Conservation (phyloP, 2,797 vertebrate species). For the Channa striata region DNA sequence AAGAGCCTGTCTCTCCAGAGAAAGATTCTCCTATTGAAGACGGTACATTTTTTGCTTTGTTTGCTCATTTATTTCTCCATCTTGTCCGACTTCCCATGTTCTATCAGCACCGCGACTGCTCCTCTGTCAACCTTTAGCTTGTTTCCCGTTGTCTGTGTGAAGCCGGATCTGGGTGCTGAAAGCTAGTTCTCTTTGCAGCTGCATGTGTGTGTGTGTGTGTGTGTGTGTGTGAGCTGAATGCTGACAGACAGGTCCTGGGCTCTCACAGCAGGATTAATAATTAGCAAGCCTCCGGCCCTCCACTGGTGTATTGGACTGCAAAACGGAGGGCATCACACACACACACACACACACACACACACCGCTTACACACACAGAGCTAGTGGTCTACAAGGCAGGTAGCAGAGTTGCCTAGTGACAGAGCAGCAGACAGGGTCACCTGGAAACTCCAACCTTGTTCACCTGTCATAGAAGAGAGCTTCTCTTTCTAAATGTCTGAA, state of each 20-base stretch:
- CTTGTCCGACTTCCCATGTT: conserved; percentile 16
- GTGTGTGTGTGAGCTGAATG: conserved; percentile 58
- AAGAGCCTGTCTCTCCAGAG: conserved; percentile 78
- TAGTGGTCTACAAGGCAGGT: conserved; percentile 57
- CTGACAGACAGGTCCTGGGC: conserved; percentile 78
- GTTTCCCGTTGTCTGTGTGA: conserved; percentile 54
- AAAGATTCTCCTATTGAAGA: conserved; percentile 69
- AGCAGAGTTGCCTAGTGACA: conserved; percentile 79
- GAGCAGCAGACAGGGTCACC: conserved; percentile 55
- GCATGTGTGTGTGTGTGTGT: conserved; percentile 45
- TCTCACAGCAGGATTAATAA: conserved; percentile 84
- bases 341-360: conserved; percentile 48
- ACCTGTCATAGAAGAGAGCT: conserved; percentile 72
- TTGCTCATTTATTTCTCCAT: conserved; percentile 9
- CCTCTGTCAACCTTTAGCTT: conserved; percentile 38
- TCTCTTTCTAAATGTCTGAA: conserved; percentile 73
- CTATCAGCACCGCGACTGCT: conserved; percentile 25
- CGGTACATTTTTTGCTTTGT: conserved; percentile 70
- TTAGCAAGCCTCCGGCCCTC: conserved; percentile 82
- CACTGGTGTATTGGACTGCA: conserved; percentile 80
- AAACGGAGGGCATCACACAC: conserved; percentile 55
- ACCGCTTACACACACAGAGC: conserved; percentile 15
- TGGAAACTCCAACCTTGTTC: conserved; percentile 75
- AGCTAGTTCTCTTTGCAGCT: conserved; percentile 52
- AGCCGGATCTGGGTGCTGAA: conserved; percentile 57